Evolutionary conservation across 2,888 invertebrate genomes (phyloP).

Genomic region (Rhagonycha fulva): DNA sequence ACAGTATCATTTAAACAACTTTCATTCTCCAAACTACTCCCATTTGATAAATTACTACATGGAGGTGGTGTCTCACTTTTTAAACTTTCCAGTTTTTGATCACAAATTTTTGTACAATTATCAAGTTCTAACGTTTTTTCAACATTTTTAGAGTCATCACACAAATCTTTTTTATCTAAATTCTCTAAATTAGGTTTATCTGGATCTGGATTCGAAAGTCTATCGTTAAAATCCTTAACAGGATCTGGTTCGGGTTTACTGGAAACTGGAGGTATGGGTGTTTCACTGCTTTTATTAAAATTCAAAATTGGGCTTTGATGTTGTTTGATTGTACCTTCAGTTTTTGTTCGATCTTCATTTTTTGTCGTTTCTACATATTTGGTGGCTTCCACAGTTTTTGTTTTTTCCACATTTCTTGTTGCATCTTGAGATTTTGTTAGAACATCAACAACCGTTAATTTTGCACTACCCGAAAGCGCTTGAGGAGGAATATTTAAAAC

Average conservation of each 20-base stretch:
- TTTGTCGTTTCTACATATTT: neutral
- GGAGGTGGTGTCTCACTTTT: neutral
- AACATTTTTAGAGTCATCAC: neutral
- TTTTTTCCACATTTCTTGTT: no score
- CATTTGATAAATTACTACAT: neutral
- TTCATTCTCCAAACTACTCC: neutral
- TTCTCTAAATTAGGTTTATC: neutral
- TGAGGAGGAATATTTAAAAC: neutral
- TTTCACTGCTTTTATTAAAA: neutral
- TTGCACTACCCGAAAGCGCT: neutral
- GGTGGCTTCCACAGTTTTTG: neutral
- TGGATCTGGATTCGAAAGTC: neutral
- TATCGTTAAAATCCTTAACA: neutral
- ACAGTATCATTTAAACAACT: neutral
- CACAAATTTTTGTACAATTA: neutral
- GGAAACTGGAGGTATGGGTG: neutral
- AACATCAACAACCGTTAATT: neutral
- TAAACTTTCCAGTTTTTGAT: neutral
- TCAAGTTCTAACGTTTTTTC: neutral
- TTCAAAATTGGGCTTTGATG: neutral
- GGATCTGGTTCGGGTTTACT: neutral
- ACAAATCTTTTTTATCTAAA: neutral
- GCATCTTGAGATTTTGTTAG: neutral
- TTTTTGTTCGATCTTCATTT: neutral
- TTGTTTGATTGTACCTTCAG: neutral